Conservation (phyloP, 64 coral and sea anemone genomes). For the Trachythela sp. region DNA sequence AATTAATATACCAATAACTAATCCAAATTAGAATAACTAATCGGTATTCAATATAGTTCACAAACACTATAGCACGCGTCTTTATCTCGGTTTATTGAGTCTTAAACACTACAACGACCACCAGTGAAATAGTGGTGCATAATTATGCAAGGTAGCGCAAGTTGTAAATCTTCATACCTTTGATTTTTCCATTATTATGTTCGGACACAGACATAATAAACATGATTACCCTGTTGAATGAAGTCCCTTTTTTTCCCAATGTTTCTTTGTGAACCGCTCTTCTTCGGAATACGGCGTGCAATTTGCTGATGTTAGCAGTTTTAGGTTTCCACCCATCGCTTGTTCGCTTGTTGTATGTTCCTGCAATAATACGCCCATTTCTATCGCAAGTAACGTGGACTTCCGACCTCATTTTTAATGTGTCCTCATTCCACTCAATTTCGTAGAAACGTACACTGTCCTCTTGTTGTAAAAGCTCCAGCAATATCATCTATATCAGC, state of each 20-base stretch:
- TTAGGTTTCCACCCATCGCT: background rate
- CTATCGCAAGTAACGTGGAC: background rate
- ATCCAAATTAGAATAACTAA: too few relatives aligned
- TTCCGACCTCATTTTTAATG: background rate
- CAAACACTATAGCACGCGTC: too few relatives aligned
- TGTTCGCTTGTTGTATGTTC: background rate
- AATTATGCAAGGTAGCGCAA: too few relatives aligned
- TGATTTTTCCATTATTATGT: too few relatives aligned
- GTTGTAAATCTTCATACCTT: too few relatives aligned
- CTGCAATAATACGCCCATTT: background rate
- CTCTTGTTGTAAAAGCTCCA: background rate
- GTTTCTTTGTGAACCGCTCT: background rate
- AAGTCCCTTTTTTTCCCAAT: background rate
- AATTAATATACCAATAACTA: too few relatives aligned
- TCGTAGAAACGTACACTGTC: background rate
- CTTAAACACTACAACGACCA: too few relatives aligned
- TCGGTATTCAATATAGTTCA: too few relatives aligned
- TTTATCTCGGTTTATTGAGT: too few relatives aligned
- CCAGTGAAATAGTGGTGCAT: too few relatives aligned
- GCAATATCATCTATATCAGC: constrained; percentile 47
- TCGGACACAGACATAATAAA: too few relatives aligned
- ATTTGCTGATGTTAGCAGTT: background rate
- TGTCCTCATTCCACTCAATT: background rate
- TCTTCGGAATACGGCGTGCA: background rate
- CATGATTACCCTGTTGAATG: too few relatives aligned